phyloP scores from a whole-genome alignment of 2,113 vertebrate species.

The Fregata magnificens region DNA sequence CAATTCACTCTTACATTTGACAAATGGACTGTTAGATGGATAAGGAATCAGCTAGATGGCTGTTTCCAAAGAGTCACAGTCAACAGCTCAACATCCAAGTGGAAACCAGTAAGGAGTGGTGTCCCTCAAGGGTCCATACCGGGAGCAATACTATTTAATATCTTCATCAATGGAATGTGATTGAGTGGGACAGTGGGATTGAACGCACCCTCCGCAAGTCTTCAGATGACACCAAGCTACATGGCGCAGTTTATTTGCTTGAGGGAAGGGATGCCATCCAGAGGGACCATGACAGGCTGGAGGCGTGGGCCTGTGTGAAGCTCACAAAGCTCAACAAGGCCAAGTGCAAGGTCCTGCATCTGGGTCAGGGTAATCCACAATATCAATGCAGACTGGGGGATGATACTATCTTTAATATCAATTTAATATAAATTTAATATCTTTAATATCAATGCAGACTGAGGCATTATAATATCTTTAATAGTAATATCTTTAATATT shows the following conservation, averaged over 20 bases:
- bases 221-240: not conserved
- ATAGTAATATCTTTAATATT: too few species aligned
- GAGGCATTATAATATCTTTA: too few species aligned
- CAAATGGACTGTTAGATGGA: not conserved
- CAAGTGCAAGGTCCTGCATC: not conserved
- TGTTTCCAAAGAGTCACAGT: not conserved
- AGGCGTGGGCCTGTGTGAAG: not conserved
- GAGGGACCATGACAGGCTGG: not conserved
- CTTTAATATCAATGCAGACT: not conserved
- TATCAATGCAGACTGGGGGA: not conserved
- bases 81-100: not conserved
- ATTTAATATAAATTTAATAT: too few species aligned
- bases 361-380: not conserved
- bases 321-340: not conserved
- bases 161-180: not conserved
- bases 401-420: too few species aligned
- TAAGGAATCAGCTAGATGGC: not conserved
- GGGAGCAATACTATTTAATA: not conserved
- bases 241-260: accelerated
- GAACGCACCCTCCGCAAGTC: not conserved
- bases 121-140: not conserved
- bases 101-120: not conserved
- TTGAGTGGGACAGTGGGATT: not conserved
- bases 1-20: not conserved
- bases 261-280: not conserved